Evolutionary conservation across 2,888 invertebrate species (phyloP), one percentile per base, ranked within the genome.

Genomic region (Anticlea derivata): DNA sequence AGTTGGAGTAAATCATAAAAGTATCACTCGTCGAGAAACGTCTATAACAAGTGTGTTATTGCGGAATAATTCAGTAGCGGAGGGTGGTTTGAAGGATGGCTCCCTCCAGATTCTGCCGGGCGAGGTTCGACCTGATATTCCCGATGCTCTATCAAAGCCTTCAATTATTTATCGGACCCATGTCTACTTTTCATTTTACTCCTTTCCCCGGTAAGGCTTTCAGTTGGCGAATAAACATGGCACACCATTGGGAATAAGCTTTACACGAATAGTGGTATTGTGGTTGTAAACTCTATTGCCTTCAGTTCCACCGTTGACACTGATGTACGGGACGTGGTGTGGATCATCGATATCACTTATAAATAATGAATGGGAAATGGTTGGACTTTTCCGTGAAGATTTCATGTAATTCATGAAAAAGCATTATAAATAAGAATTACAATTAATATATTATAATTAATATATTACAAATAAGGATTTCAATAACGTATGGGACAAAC

Each of bases 31-130:
- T 73, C 78, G 78, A 81, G 83, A 87, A 88, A 86, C 76, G 89
- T 89, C 88, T 87, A 86, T 88, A 90, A 89, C 89, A 87, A 87
- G 88, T 88, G 86, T 88, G 88, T 90, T 90, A 90, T 90, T 87
- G 86, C 84, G 69, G 86, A 90, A 90, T 90, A 90, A 90, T 90
- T 90, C 89, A 90, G 86, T 81, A 85, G 85, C 71, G 70, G 81
- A 83, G 88, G 88, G 87, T 80, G 79, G 73, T 66, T 72, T 88
- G 87, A 90, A 76, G 75, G 83, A 90, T 89, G 78, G 80, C 83
- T 88, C 89, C 89, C 89, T 80, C 70, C 79, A 83, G 88, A 82
- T 78, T 75, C 68, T 55, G 50, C 44, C 58, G 54, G 69, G 68
- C 62, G 59, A 64, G 74, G 66, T 68, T 70, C 83, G 78, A 78